Base-by-base conservation (phyloP, 1,140 invertebrate species). In the Pachypsylla venusta region DNA sequence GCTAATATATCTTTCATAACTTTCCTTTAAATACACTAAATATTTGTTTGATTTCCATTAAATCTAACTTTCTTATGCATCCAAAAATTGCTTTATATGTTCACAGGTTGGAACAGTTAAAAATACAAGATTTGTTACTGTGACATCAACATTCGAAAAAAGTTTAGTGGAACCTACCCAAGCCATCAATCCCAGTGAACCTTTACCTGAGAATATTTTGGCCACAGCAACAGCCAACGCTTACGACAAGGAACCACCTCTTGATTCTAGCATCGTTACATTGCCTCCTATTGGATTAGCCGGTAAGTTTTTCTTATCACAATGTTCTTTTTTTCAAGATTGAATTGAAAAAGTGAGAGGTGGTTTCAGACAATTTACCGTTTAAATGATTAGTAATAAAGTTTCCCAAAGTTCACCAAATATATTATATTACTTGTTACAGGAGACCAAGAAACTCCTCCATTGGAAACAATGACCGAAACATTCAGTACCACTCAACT, bases 401-500 rank as follows among this genome's bases (percentile, higher is more conserved):
- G n/a, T n/a, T n/a, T n/a, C n/a, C n/a, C n/a, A n/a, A n/a, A n/a
- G n/a, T n/a, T n/a, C n/a, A n/a, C n/a, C n/a, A n/a, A n/a, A n/a
- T n/a, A n/a, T n/a, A n/a, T n/a, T n/a, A n/a, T n/a, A n/a, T n/a
- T n/a, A n/a, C n/a, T n/a, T n/a, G n/a, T n/a, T 22, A 7, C 42
- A 48, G 42, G 42, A 48, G 81, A 82, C 60, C 77, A 81, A 62
- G 84, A 84, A 64, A 91, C 85, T 1, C 86, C 85, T 20, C 84
- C 86, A 1, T 69, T 93, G 56, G 85, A 91, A 74, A 93, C 87
- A 0, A 73, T 89, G n/a, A 91, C 86, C 0, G 88, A 93, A 72
- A 89, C 87, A 1, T 92, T 90, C 73, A 90, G 87, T 60, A 90
- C 89, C 3, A 90, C 87, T 0, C 85, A 91, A 70, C 80, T 83